Percentiles rank a stretch among this genome's conserved stretches.
phyloP scores from a whole-genome alignment of 1,140 invertebrate species.

The Potamilus streckersoni region DNA sequence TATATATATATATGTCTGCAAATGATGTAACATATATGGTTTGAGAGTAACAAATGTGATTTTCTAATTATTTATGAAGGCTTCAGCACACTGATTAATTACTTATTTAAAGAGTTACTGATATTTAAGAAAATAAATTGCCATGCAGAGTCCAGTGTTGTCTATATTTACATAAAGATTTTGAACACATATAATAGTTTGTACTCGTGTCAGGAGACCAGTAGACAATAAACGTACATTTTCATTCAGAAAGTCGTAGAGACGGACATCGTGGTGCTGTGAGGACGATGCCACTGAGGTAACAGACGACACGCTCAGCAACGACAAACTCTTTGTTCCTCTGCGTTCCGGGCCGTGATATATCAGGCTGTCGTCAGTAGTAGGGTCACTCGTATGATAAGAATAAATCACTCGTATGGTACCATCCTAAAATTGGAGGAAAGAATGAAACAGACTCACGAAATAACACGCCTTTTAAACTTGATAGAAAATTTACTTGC shows the following conservation, averaged over 20 bases:
- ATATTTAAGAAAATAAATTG: too few relatives aligned
- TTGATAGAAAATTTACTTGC: neutral
- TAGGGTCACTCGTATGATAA: conserved; percentile 4
- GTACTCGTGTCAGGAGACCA: too few relatives aligned
- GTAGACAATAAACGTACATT: conserved; percentile 8
- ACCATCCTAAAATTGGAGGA: neutral
- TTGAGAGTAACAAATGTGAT: too few relatives aligned
- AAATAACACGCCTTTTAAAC: neutral
- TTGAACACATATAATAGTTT: too few relatives aligned
- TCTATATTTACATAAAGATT: too few relatives aligned
- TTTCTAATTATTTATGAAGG: too few relatives aligned
- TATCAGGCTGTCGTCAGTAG: conserved; percentile 8
- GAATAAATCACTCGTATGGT: conserved; percentile 12
- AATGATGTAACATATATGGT: too few relatives aligned
- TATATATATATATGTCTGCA: too few relatives aligned
- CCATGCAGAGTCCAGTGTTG: too few relatives aligned
- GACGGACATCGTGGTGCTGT: conserved; percentile 2
- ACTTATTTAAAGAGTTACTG: too few relatives aligned
- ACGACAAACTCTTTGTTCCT: conserved; percentile 7
- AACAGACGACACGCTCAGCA: neutral
- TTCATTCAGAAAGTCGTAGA: conserved; percentile 24
- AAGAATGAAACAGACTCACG: too few relatives aligned
- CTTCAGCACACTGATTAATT: too few relatives aligned
- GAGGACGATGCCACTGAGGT: neutral
- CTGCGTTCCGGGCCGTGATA: conserved; percentile 11